These are phyloP conservation scores for Pantelozetes paolii DNA, from an alignment of 2,888 invertebrate species.

Conservation along the genomic window DNA sequence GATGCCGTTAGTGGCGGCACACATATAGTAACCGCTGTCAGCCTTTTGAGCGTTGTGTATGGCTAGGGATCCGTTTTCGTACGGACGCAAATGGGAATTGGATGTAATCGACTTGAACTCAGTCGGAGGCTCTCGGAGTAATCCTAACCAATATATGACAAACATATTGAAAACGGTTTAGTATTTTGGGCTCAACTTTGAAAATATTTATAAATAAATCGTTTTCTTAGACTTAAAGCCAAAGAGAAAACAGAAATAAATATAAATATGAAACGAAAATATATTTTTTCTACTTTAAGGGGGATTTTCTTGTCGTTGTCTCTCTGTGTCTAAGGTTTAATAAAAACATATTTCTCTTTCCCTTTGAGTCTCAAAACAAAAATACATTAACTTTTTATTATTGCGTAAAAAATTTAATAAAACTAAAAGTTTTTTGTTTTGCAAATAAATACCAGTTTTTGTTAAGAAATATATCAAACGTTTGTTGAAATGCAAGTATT, in stretches of 20 bases:
- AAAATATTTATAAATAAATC: slow-evolving; percentile 12
- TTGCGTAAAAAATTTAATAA: slow-evolving; percentile 5
- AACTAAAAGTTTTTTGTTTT: slow-evolving; percentile 1
- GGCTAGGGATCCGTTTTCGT: slow-evolving; percentile 48
- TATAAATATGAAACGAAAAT: neutral
- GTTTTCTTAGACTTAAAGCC: neutral
- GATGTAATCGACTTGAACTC: slow-evolving; percentile 48
- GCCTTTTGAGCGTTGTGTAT: slow-evolving; percentile 47
- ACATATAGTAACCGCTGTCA: slow-evolving; percentile 48
- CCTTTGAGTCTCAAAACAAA: neutral
- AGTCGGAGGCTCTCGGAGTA: slow-evolving; percentile 41
- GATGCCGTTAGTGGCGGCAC: slow-evolving; percentile 48
- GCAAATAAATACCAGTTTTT: neutral
- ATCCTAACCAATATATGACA: slow-evolving; percentile 36
- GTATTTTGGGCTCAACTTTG: slow-evolving; percentile 2
- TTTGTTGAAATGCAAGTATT: too few species aligned
- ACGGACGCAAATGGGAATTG: slow-evolving; percentile 48
- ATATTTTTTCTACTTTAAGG: neutral
- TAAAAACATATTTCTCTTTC: slow-evolving; percentile 25
- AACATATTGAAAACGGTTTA: slow-evolving; percentile 30
- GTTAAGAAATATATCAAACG: neutral
- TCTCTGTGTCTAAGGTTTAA: neutral
- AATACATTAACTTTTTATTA: slow-evolving; percentile 21
- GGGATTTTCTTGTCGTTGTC: neutral
- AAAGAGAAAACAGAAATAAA: slow-evolving; percentile 2